Evolutionary conservation across 2,888 invertebrate species (phyloP).

Genomic region (Theretra japonica): DNA sequence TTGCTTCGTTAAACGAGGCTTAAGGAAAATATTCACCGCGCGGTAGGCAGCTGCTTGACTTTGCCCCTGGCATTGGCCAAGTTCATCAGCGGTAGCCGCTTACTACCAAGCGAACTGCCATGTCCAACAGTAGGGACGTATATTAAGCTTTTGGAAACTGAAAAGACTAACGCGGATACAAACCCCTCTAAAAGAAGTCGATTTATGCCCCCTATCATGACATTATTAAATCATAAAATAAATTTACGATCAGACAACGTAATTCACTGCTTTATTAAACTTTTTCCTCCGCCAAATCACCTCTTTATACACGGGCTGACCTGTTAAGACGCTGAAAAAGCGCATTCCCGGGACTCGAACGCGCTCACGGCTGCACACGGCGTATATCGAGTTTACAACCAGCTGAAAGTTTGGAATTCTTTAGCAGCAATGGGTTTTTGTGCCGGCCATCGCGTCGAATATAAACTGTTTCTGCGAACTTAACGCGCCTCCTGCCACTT

Average conservation of each 20-base stretch:
- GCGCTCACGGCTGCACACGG: constrained; percentile 1
- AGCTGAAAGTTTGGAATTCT: constrained; percentile 32
- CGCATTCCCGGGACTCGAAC: constrained; percentile 15
- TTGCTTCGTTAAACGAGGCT: no score
- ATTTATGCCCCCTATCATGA: constrained; percentile 2
- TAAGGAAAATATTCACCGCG: no score
- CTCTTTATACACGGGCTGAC: constrained; percentile 17
- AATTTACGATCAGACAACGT: constrained; percentile 25
- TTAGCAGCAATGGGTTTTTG: constrained; percentile 32
- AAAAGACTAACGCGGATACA: no score
- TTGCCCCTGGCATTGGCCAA: no score
- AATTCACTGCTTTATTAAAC: constrained; percentile 25
- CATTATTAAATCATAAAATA: constrained; percentile 26
- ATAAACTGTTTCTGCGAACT: constrained; percentile 32
- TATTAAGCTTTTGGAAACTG: no score
- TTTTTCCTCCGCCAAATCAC: constrained; percentile 14
- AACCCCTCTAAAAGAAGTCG: background rate
- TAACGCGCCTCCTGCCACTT: constrained; percentile 27
- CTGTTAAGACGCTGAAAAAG: constrained; percentile 20
- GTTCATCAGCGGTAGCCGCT: no score
- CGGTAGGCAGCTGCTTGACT: no score
- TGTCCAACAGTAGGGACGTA: no score
- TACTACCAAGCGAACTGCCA: no score
- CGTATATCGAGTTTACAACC: constrained; percentile 17
- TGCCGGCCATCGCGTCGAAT: constrained; percentile 30